phyloP scores from a whole-genome alignment of 2,797 vertebrate species.

The Menidia menidia region DNA sequence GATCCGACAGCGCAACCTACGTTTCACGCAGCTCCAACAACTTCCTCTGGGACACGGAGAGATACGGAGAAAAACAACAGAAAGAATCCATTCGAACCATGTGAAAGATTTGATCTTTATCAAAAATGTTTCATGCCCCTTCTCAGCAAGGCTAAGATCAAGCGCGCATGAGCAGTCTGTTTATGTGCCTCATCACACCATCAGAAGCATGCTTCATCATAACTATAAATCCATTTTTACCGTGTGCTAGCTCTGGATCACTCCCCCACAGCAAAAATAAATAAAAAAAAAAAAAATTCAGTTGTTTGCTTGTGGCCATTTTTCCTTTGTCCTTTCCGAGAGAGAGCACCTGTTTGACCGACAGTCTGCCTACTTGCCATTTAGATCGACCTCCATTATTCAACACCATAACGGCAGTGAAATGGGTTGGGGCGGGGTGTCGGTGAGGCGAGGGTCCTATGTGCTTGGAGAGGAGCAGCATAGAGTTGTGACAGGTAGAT shows the following conservation, averaged over 20 bases:
- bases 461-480: constrained; percentile 51
- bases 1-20: constrained; percentile 25
- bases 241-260: constrained; percentile 21
- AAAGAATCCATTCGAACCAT: constrained; percentile 22
- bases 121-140: constrained; percentile 21
- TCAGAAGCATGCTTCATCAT: constrained; percentile 15
- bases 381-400: constrained; percentile 73
- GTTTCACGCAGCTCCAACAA: constrained; percentile 31
- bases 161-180: constrained; percentile 26
- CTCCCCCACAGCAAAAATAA: constrained; percentile 13
- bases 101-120: constrained; percentile 26
- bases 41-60: constrained; percentile 33
- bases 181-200: constrained; percentile 4
- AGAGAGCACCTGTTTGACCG: constrained; percentile 59
- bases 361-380: constrained; percentile 61
- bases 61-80: constrained; percentile 13
- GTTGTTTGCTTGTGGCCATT: constrained; percentile 36
- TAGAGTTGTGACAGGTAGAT: constrained; percentile 80
- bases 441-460: constrained; percentile 17
- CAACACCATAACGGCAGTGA: constrained; percentile 51
- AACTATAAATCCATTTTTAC: constrained; percentile 18
- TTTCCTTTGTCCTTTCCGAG: constrained; percentile 47
- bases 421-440: constrained; percentile 43
- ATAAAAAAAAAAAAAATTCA: constrained; percentile 1
- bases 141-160: constrained; percentile 42